phyloP scores from a whole-genome alignment of 2,113 vertebrate genomes.

The Pica pica region DNA sequence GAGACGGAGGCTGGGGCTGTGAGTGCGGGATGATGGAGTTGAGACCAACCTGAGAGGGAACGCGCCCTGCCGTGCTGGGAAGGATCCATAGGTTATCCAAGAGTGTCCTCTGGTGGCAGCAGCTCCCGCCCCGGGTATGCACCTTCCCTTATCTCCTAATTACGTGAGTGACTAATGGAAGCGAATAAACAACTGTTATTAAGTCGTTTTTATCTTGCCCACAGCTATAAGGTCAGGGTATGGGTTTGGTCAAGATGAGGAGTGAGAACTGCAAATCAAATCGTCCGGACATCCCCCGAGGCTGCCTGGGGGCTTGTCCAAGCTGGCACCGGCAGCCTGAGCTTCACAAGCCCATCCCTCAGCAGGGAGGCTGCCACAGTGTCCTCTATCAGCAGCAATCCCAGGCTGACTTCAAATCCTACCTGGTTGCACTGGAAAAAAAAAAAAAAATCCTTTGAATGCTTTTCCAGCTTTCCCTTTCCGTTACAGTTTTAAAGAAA shows the following conservation, averaged over 20 bases:
- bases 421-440: neutral
- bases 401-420: neutral
- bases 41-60: neutral
- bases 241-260: neutral
- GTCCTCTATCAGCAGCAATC: neutral
- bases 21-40: accelerated
- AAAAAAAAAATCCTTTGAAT: neutral
- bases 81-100: neutral
- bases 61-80: accelerated
- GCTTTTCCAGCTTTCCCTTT: neutral
- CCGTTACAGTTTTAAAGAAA: neutral
- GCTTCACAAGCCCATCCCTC: too few species aligned
- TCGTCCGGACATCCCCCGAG: neutral
- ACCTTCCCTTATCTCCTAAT: neutral
- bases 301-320: neutral
- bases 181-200: neutral
- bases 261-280: neutral
- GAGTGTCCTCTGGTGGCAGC: conserved; percentile 38
- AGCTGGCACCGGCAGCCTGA: accelerated
- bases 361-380: neutral
- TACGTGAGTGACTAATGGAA: neutral
- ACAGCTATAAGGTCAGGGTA: neutral
- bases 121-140: neutral
- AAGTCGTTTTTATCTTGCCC: neutral
- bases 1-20: neutral